phyloP scores from a whole-genome alignment of 2,888 invertebrate species.

The Chalcosyrphus nemorum region DNA sequence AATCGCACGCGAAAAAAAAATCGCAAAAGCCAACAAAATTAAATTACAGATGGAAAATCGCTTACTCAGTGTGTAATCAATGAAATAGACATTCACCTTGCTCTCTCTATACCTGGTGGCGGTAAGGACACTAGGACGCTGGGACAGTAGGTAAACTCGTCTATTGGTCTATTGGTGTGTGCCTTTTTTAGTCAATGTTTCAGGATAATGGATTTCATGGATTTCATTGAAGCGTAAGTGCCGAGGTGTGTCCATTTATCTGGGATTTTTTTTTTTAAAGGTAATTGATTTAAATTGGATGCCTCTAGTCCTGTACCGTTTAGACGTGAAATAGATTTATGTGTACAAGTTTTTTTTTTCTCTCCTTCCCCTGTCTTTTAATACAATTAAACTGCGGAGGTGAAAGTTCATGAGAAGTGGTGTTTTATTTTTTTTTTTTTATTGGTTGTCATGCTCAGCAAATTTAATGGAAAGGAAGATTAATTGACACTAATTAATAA shows the following conservation, averaged over 20 bases:
- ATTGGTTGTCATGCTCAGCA: background rate
- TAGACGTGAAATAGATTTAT: background rate
- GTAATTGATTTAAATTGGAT: constrained; percentile 1
- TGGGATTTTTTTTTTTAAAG: background rate
- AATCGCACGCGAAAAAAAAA: too few species aligned
- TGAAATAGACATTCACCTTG: constrained; percentile 11
- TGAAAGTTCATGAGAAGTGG: background rate
- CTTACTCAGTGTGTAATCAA: constrained; percentile 6
- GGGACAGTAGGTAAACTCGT: too few species aligned
- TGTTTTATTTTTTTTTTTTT: background rate
- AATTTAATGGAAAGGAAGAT: background rate
- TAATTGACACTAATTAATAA: too few species aligned
- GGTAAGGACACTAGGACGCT: background rate
- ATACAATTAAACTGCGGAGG: background rate
- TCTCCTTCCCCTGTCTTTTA: background rate
- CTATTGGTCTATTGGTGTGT: background rate
- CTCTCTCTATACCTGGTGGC: background rate
- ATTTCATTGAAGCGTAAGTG: constrained; percentile 16
- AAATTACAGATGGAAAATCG: constrained; percentile 38
- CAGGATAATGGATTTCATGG: constrained; percentile 17
- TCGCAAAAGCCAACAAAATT: constrained; percentile 20
- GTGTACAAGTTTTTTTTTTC: background rate
- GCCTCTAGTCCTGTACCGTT: background rate
- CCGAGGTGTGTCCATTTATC: constrained; percentile 8
- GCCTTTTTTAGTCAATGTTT: background rate